Evolutionary conservation across 1,140 invertebrate genomes (phyloP).

Genomic region (Tetramorium alpestre): DNA sequence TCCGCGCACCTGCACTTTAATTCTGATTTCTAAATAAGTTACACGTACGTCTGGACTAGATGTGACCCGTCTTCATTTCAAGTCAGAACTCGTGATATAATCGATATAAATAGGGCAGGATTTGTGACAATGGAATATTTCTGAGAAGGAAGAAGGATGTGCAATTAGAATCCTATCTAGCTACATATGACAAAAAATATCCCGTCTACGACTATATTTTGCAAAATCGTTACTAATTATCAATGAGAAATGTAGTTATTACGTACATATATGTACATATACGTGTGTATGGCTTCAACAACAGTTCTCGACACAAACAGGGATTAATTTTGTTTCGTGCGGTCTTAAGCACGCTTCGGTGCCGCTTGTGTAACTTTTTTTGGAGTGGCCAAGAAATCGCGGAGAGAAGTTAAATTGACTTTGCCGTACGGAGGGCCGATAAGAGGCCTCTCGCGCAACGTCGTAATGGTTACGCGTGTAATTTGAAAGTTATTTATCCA

Average conservation of each 20-base stretch:
- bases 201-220: not conserved
- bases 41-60: not conserved
- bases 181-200: not conserved
- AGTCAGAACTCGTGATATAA: not conserved
- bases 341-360: not conserved
- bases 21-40: conserved; percentile 54
- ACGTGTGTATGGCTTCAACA: not conserved
- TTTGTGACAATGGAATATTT: not conserved
- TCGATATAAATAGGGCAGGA: not conserved
- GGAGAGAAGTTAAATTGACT: conserved; percentile 40
- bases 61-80: conserved; percentile 32
- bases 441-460: conserved; percentile 20
- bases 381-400: conserved; percentile 9
- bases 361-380: conserved; percentile 10
- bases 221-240: not conserved
- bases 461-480: conserved; percentile 42
- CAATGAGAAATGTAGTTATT: not conserved
- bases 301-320: not conserved
- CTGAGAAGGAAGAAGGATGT: not conserved
- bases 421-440: conserved; percentile 13
- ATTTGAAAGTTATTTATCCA: conserved; percentile 51
- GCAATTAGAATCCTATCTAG: not conserved
- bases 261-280: not conserved
- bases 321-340: conserved; percentile 8
- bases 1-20: conserved; percentile 56